Base-by-base conservation (phyloP, 2,113 vertebrate species). In the Cyphomyrus plagiostoma region DNA sequence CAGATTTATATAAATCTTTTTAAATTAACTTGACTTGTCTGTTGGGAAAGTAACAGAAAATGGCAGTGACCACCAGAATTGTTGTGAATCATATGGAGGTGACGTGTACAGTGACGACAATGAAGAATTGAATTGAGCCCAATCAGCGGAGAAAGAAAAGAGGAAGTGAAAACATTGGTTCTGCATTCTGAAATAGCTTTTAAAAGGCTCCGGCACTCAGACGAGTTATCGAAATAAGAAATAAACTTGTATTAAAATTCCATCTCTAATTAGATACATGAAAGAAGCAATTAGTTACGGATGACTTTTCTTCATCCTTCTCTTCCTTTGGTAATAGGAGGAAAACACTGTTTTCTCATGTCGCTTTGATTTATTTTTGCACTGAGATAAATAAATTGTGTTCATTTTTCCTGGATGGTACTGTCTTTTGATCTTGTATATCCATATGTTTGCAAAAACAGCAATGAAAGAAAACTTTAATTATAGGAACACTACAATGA, bases 211-310 rank as follows among this genome's bases (percentile, higher is more conserved):
- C 88, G 89, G 89, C 92, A 89, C 77, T 88, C 92, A 42, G 93
- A 93, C 92, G 89, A 56, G 90, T 66, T 92, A 93, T 94, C 91
- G 94, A 94, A 95, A 95, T 92, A 94, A 92, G 92, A 94, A 94
- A 94, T 94, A 93, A 93, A 95, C 92, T 92, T 26, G 88, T 91
- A 94, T 95, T 94, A 93, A 92, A 92, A 94, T 93, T 92, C 89
- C 91, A 89, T 88, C 93, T 95, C 94, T 95, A 95, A 94, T 95
- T 94, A 94, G 93, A 91, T 89, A 92, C 94, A 95, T 95, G 94
- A 95, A 95, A 95, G 94, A 90, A 92, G 93, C 92, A 94, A 95
- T 95, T 95, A 94, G 90, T 93, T 87, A 91, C 92, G 89, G 91
- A 90, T 90, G 84, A 92, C 90, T 83, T 89, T 91, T 91, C 92